Conservation (phyloP, 2,113 vertebrate species). For the Chrysemys picta region DNA sequence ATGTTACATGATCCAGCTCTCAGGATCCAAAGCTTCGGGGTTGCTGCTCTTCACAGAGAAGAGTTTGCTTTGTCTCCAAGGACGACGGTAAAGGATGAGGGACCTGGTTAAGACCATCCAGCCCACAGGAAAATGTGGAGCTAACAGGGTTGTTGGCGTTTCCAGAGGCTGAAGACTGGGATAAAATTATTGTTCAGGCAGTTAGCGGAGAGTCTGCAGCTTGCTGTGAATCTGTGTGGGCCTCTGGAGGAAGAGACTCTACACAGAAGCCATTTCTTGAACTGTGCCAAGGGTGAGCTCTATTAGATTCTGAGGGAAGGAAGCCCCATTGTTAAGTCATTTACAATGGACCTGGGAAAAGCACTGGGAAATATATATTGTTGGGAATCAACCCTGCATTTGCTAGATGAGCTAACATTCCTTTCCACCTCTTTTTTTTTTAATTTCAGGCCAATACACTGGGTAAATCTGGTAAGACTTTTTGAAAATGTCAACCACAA, state of each 20-base stretch:
- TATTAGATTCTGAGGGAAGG: neutral
- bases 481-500: slow-evolving; percentile 43
- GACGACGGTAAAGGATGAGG: neutral
- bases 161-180: neutral
- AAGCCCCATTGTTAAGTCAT: neutral
- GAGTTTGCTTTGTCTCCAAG: neutral
- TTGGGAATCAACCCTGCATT: neutral
- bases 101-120: neutral
- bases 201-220: neutral
- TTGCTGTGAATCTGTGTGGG: neutral
- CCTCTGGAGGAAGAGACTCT: neutral
- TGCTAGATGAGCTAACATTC: neutral
- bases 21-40: neutral
- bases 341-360: neutral
- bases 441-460: slow-evolving; percentile 41
- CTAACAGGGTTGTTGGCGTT: neutral
- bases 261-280: neutral
- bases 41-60: neutral
- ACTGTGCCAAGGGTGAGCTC: neutral
- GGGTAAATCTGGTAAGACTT: slow-evolving; percentile 64
- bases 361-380: neutral
- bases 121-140: neutral
- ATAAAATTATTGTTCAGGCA: neutral
- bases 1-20: neutral
- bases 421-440: slow-evolving; percentile 42